Conservation (phyloP, 2,888 invertebrate species). For the Ryuthela nishihirai region DNA sequence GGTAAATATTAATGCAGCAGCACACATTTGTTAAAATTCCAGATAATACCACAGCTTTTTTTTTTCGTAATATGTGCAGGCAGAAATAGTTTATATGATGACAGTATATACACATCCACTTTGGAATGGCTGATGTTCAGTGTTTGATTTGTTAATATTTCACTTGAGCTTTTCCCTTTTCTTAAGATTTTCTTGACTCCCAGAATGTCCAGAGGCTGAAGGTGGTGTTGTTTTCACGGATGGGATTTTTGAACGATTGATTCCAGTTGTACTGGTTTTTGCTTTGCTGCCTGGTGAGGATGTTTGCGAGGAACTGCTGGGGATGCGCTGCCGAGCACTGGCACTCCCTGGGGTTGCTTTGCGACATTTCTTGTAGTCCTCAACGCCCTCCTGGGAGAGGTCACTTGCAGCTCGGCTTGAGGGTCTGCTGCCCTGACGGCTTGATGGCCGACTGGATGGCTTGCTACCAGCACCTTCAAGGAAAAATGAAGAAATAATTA, state of each 20-base stretch:
- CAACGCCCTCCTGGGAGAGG: slow-evolving; percentile 50
- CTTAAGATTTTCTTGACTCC: slow-evolving; percentile 3
- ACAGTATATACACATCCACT: too few species aligned
- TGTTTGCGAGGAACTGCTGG: background rate
- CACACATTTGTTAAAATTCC: too few species aligned
- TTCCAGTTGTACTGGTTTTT: slow-evolving; percentile 6
- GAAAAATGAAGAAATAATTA: background rate
- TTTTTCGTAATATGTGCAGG: too few species aligned
- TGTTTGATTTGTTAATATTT: too few species aligned
- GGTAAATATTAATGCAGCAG: too few species aligned
- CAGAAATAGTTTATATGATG: too few species aligned
- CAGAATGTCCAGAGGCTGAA: slow-evolving; percentile 10
- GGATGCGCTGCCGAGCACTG: background rate
- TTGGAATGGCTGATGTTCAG: too few species aligned
- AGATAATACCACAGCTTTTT: too few species aligned
- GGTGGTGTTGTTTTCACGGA: slow-evolving; percentile 20
- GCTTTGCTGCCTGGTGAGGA: slow-evolving; percentile 1
- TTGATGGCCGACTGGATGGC: slow-evolving; percentile 58
- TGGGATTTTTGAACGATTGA: slow-evolving; percentile 29
- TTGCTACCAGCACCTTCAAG: slow-evolving; percentile 53
- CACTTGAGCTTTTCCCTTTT: slow-evolving; percentile 1
- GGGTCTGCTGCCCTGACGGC: slow-evolving; percentile 63
- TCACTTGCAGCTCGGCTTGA: slow-evolving; percentile 90
- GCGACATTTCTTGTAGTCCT: slow-evolving; percentile 17
- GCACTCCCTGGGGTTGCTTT: slow-evolving; percentile 13